A percentile compares a stretch with the other conserved stretches of the same genome.
phyloP scores from a whole-genome alignment of 2,797 vertebrate genomes.

The Tadarida brasiliensis region DNA sequence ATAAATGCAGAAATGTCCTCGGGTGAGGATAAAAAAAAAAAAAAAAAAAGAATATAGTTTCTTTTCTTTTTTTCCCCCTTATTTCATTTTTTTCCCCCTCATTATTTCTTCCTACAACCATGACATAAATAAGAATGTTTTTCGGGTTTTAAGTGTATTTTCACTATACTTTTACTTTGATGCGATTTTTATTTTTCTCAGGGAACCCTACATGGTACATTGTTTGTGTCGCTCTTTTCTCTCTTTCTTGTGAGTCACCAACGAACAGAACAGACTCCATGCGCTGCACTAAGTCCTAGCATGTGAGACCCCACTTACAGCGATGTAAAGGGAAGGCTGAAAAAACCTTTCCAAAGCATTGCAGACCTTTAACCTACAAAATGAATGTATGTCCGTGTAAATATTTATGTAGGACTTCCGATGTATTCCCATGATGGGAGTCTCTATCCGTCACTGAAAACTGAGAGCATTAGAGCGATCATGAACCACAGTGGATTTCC shows the following conservation, averaged over 20 bases:
- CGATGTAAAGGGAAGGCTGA: background rate
- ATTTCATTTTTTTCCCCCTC: background rate
- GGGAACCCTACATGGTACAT: background rate
- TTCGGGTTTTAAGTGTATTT: background rate
- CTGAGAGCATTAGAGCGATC: background rate
- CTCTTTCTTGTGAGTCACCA: background rate
- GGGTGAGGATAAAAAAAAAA: too few species aligned
- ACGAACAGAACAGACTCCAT: background rate
- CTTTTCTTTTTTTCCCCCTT: background rate
- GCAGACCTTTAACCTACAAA: background rate
- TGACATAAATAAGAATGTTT: slow-evolving; percentile 6
- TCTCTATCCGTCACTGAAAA: background rate
- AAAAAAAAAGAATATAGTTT: background rate
- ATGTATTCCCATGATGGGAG: background rate
- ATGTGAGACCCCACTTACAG: background rate
- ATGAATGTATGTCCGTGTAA: background rate
- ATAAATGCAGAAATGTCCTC: too few species aligned
- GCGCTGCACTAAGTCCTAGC: background rate
- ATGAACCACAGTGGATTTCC: background rate
- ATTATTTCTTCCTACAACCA: slow-evolving; percentile 30
- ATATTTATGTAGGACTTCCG: background rate
- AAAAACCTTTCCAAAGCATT: background rate
- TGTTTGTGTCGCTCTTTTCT: background rate
- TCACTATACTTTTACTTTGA: background rate
- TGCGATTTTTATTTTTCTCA: slow-evolving; percentile 1